Percentiles rank a stretch among this genome's conserved stretches.
These are phyloP conservation scores for Antennarius maculatus DNA, from an alignment of 2,797 vertebrate species.

Conservation along the genomic window DNA sequence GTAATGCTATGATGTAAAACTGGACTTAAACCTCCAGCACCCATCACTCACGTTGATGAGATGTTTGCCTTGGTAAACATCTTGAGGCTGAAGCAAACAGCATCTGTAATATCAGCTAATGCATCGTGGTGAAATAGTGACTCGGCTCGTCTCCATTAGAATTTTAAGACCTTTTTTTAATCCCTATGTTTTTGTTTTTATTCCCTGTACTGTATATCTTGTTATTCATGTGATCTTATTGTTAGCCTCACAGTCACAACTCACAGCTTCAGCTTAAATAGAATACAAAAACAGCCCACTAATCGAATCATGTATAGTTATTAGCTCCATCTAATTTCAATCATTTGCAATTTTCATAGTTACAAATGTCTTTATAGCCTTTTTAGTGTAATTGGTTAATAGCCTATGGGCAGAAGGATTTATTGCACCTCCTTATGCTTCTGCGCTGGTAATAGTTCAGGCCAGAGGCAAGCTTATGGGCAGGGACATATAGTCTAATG, in stretches of 20 bases:
- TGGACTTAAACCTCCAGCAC: not conserved
- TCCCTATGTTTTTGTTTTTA: not conserved
- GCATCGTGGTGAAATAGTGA: not conserved
- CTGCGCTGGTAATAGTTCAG: too few species aligned
- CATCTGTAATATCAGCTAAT: not conserved
- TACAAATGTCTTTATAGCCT: too few species aligned
- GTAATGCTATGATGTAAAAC: slow-evolving; percentile 10
- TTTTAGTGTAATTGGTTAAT: slow-evolving; percentile 2
- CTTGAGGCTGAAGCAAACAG: not conserved
- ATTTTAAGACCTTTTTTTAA: not conserved
- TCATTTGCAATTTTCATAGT: too few species aligned
- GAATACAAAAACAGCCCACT: too few species aligned
- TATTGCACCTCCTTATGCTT: slow-evolving; percentile 10
- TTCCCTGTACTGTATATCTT: not conserved
- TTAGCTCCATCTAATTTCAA: not conserved
- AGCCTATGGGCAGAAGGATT: slow-evolving; percentile 4
- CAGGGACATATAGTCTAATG: too few species aligned
- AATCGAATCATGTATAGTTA: too few species aligned
- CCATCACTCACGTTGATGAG: slow-evolving; percentile 7
- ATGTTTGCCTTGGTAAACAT: slow-evolving; percentile 1
- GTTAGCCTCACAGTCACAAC: not conserved
- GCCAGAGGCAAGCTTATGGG: too few species aligned
- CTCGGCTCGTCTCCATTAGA: too few species aligned
- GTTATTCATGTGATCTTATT: not conserved
- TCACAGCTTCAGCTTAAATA: not conserved